A percentile compares a stretch with the other conserved stretches of the same genome.
phyloP scores from a whole-genome alignment of 2,888 invertebrate species.

The Synergus japonicus region DNA sequence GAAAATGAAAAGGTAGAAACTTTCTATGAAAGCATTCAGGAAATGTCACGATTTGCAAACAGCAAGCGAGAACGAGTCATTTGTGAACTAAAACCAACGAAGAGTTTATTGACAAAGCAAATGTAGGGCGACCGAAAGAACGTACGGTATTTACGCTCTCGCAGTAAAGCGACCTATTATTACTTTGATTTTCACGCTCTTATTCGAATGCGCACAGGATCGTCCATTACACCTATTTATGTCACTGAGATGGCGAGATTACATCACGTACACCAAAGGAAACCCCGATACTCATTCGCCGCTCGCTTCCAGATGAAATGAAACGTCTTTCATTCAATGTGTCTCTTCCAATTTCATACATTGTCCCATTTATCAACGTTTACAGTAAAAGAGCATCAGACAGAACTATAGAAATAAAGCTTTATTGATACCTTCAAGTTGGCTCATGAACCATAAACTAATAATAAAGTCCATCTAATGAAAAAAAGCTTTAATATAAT shows the following conservation, averaged over 20 bases:
- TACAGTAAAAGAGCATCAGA: no score
- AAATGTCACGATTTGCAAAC: conserved; percentile 54
- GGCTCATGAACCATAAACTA: no score
- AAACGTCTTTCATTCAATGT: conserved; percentile 4
- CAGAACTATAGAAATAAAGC: no score
- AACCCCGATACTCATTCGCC: conserved; percentile 16
- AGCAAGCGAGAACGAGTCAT: conserved; percentile 47
- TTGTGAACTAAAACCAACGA: conserved; percentile 40
- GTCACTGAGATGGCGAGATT: conserved; percentile 17
- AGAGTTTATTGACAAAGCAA: conserved; percentile 51
- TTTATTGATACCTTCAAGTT: no score
- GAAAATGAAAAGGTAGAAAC: conserved; percentile 33
- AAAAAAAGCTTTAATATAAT: no score
- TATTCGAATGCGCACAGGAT: conserved; percentile 40
- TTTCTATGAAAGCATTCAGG: conserved; percentile 42
- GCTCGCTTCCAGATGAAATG: conserved; percentile 6
- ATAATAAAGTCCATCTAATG: no score
- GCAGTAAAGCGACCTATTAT: conserved; percentile 27
- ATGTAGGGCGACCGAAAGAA: conserved; percentile 53
- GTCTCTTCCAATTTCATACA: conserved; percentile 17
- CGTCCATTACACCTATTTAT: conserved; percentile 41
- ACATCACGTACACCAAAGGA: conserved; percentile 33
- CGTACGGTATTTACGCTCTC: conserved; percentile 49
- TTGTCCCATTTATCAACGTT: not conserved
- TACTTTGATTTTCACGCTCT: conserved; percentile 41